A percentile compares a stretch with the other conserved stretches of the same genome.
Conservation (phyloP, 2,888 invertebrate species). For the Sarcophaga subvicina region DNA sequence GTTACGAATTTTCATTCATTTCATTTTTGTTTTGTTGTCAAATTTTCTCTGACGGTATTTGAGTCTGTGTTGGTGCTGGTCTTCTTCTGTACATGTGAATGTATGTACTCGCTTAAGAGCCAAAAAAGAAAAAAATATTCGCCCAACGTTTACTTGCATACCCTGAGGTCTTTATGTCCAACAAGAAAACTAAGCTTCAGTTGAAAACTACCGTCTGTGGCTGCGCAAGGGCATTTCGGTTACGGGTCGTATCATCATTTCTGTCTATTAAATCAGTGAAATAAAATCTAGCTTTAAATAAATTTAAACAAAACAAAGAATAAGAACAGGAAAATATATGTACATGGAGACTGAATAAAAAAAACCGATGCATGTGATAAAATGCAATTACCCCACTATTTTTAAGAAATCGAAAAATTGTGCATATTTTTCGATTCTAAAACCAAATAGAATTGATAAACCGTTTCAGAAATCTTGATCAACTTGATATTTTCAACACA, state of each 20-base stretch:
- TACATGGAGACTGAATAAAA: slow-evolving; percentile 16
- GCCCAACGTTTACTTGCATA: slow-evolving; percentile 75
- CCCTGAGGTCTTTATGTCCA: slow-evolving; percentile 81
- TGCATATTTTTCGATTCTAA: too few species aligned
- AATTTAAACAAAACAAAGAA: slow-evolving; percentile 32
- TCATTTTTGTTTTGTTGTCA: slow-evolving; percentile 15
- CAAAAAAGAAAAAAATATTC: slow-evolving; percentile 52
- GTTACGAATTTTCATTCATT: slow-evolving; percentile 36
- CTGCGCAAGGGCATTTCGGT: slow-evolving; percentile 79
- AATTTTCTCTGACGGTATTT: slow-evolving; percentile 50
- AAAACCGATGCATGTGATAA: not conserved
- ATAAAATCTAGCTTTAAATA: slow-evolving; percentile 58
- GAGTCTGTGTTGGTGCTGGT: not conserved
- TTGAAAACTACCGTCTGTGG: slow-evolving; percentile 80
- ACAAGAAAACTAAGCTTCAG: slow-evolving; percentile 80
- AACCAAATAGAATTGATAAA: too few species aligned
- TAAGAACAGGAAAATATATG: not conserved
- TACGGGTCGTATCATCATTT: slow-evolving; percentile 74
- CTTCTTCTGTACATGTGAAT: slow-evolving; percentile 7
- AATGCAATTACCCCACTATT: not conserved
- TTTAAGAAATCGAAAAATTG: not conserved
- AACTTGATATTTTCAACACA: slow-evolving; percentile 1
- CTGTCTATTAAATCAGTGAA: slow-evolving; percentile 58
- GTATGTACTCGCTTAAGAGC: slow-evolving; percentile 53
- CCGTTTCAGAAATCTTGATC: too few species aligned